A percentile compares a stretch with the other conserved stretches of the same genome.
phyloP scores from a whole-genome alignment of 2,797 vertebrate genomes.

The Eidolon dupreanum region DNA sequence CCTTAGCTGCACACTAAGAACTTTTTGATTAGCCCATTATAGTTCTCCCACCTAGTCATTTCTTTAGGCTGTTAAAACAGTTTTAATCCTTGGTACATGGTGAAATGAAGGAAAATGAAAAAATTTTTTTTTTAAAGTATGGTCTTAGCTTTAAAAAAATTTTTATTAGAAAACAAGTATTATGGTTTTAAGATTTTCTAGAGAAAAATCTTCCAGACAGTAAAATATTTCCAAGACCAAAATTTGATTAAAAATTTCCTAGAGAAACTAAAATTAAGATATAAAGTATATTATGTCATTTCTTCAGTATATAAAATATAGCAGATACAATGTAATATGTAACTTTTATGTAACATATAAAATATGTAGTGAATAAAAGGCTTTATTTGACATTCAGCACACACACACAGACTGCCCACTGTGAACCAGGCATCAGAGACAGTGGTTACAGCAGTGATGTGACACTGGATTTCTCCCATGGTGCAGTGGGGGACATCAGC shows the following conservation, averaged over 20 bases:
- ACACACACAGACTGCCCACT: rapidly evolving
- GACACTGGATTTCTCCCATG: rapidly evolving
- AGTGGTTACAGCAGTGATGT: background rate
- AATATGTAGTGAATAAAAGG: background rate
- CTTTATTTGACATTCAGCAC: background rate
- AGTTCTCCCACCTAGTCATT: background rate
- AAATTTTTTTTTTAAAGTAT: background rate
- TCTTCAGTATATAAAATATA: background rate
- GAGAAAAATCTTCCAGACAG: background rate
- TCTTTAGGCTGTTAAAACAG: background rate
- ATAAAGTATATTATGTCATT: background rate
- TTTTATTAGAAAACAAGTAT: background rate
- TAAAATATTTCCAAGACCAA: slow-evolving; percentile 27
- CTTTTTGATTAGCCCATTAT: background rate
- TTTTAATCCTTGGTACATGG: background rate
- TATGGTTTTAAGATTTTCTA: background rate
- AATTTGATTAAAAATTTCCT: background rate
- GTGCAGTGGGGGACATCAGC: too few species aligned
- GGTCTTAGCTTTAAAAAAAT: background rate
- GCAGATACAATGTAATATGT: background rate
- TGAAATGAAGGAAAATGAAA: background rate
- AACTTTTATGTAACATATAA: background rate
- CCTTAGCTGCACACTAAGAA: background rate
- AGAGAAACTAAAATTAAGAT: background rate
- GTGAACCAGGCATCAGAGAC: background rate